A percentile compares a stretch with the other conserved stretches of the same genome.
phyloP scores from a whole-genome alignment of 2,888 invertebrate genomes.

The Sphinx pinastri region DNA sequence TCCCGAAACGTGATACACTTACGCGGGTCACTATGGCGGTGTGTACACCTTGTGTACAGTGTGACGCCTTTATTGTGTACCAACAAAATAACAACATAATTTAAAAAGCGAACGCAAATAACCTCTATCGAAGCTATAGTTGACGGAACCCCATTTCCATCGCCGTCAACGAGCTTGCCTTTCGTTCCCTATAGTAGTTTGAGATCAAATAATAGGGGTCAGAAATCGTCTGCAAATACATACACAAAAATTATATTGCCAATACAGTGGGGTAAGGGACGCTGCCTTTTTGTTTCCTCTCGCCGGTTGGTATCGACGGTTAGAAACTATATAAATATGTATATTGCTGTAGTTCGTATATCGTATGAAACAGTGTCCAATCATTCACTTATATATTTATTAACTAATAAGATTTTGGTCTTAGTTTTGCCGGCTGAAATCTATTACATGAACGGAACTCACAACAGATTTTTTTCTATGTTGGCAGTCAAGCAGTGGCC shows the following conservation, averaged over 20 bases:
- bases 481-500: too few species aligned
- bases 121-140: neutral
- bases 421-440: too few species aligned
- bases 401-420: too few species aligned
- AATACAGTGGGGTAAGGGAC: constrained; percentile 12
- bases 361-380: neutral
- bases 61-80: too few species aligned
- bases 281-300: constrained; percentile 10
- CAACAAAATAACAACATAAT: too few species aligned
- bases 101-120: neutral
- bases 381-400: neutral
- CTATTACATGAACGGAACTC: too few species aligned
- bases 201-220: constrained; percentile 23
- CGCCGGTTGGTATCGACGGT: neutral
- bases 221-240: constrained; percentile 22
- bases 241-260: constrained; percentile 22
- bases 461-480: too few species aligned
- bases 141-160: neutral
- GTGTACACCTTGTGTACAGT: too few species aligned
- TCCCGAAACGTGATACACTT: too few species aligned
- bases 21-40: too few species aligned
- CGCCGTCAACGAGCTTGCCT: neutral
- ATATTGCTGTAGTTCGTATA: too few species aligned
- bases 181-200: neutral
- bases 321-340: neutral